Evolutionary conservation across 2,888 invertebrate species (phyloP).

Genomic region (Heliconius hortense): DNA sequence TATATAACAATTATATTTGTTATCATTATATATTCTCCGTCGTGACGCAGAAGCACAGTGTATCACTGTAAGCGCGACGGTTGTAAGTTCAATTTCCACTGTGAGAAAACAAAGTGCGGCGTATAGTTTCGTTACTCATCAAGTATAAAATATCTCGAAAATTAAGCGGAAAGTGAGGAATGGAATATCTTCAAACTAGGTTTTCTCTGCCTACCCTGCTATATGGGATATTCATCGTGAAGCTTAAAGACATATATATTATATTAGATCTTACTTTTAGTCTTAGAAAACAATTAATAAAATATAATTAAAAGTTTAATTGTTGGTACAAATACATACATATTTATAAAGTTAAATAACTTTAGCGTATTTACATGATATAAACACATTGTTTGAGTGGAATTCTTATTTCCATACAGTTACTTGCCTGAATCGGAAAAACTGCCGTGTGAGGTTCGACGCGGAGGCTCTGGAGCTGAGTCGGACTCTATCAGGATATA

Average conservation of each 20-base stretch:
- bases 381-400: neutral
- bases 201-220: neutral
- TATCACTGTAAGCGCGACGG: neutral
- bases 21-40: neutral
- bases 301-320: too few species aligned
- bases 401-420: slow-evolving; percentile 1
- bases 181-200: neutral
- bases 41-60: neutral
- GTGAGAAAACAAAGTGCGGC: neutral
- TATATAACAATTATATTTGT: neutral
- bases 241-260: neutral
- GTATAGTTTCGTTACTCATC: too few species aligned
- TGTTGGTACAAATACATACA: too few species aligned
- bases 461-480: slow-evolving; percentile 84
- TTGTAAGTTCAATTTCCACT: neutral
- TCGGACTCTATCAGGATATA: slow-evolving; percentile 82
- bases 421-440: slow-evolving; percentile 82
- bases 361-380: neutral
- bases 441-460: slow-evolving; percentile 80
- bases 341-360: too few species aligned
- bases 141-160: neutral
- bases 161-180: neutral
- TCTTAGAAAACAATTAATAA: too few species aligned
- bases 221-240: neutral
- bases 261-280: neutral